Percentiles rank a stretch among this genome's conserved stretches.
Evolutionary conservation across 1,140 invertebrate genomes (phyloP).

Genomic region (Aphidius ervi): DNA sequence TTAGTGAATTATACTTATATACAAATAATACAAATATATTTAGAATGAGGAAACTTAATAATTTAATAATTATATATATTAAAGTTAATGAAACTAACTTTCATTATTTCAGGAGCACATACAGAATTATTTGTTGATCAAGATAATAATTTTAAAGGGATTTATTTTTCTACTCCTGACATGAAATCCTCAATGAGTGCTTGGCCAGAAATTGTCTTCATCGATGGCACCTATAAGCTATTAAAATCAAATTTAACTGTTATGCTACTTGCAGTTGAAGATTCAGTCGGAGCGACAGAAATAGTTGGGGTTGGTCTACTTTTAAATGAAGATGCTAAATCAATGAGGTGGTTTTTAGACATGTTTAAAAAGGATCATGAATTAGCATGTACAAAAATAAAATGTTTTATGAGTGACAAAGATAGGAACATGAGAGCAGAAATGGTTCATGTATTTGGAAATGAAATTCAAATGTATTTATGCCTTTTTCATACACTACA

Average conservation of each 20-base stretch:
- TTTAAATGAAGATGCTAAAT: not conserved
- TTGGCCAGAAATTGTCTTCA: too few species aligned
- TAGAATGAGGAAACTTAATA: too few species aligned
- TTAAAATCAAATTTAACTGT: slow-evolving; percentile 10
- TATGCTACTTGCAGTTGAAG: slow-evolving; percentile 13
- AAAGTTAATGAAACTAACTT: too few species aligned
- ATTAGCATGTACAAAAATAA: not conserved
- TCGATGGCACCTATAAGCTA: slow-evolving; percentile 21
- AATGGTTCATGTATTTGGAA: slow-evolving; percentile 10
- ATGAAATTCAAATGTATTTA: slow-evolving; percentile 11
- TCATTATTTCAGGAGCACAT: too few species aligned
- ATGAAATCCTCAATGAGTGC: too few species aligned
- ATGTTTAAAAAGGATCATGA: slow-evolving; percentile 10
- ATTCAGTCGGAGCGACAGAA: slow-evolving; percentile 5
- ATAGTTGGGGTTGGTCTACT: slow-evolving; percentile 14
- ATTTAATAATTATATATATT: too few species aligned
- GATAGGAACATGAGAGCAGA: slow-evolving; percentile 5
- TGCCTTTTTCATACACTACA: slow-evolving; percentile 20
- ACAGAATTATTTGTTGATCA: too few species aligned
- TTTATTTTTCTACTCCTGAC: too few species aligned
- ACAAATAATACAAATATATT: too few species aligned
- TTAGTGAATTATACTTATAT: too few species aligned
- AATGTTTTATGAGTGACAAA: slow-evolving; percentile 19
- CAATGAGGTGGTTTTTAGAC: slow-evolving; percentile 13
- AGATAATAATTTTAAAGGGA: too few species aligned